Evolutionary conservation across 1,140 invertebrate genomes (phyloP), one percentile per base, ranked within the genome.

Genomic region (Orchestia grillus): DNA sequence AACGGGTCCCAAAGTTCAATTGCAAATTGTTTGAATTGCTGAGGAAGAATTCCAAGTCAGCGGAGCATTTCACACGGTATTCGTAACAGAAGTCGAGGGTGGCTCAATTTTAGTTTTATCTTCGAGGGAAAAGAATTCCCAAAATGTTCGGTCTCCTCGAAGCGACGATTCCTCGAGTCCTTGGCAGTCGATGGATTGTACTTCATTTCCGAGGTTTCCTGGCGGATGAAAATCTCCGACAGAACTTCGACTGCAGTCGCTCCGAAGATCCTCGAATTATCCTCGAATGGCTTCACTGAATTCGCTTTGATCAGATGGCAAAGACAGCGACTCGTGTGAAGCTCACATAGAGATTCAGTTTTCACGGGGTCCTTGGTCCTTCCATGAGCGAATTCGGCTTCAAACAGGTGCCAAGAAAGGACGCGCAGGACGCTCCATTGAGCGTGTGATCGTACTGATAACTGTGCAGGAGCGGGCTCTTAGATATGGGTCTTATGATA

Each of bases 191-290:
- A 41, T 90, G 43, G 43, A 90, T 90, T 42, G 88, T 11, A 15
- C 88, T 90, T 90, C 88, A 90, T 90, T 90, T 90, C 88, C 43
- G 92, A 47, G 92, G 44, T n/a, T 28, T 45, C 43, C 44, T 94
- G 92, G 15, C 92, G 44, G 0, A 6, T 94, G 92, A 47, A 94
- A 94, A 47, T 94, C 43, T 94, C 40, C 36, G 92, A 94, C 19
- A 45, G 44, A 11, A 94, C 0, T 45, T 45, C 41, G 44, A 94
- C 44, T 44, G 44, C 92, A 28, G 4, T 45, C 44, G 44, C 43
- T 90, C 62, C 62, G 62, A 44, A 44, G 40, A 44, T 94, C 43
- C 44, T 45, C 23, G 92, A 94, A 94, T 94, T 47, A 94, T 94
- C 44, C 92, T 44, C 36, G 92, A 94, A 47, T 94, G 45, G 92